These are phyloP conservation scores for Charanyca ferruginea DNA, from an alignment of 2,888 invertebrate species.

Conservation along the genomic window DNA sequence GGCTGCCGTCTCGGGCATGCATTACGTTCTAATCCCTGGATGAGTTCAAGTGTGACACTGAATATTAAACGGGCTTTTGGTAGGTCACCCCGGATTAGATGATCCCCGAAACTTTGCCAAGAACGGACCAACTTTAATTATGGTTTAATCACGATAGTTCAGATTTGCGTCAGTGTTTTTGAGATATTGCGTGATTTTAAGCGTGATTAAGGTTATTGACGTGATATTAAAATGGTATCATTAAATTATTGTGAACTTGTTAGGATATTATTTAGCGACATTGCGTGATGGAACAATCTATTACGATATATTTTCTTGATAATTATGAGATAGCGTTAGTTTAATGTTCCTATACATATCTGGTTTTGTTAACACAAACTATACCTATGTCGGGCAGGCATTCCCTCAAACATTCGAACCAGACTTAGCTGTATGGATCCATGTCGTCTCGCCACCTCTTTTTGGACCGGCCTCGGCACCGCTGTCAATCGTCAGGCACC, in stretches of 20 bases:
- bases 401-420: too few species aligned
- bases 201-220: slow-evolving; percentile 13
- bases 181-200: slow-evolving; percentile 55
- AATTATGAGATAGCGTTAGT: too few species aligned
- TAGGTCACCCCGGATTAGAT: slow-evolving; percentile 82
- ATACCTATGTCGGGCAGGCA: too few species aligned
- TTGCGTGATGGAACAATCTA: too few species aligned
- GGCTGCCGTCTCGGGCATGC: slow-evolving; percentile 66
- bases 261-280: too few species aligned
- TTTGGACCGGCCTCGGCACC: too few species aligned
- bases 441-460: too few species aligned
- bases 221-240: neutral
- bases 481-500: too few species aligned
- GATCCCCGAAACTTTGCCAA: slow-evolving; percentile 79
- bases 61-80: slow-evolving; percentile 83
- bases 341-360: too few species aligned
- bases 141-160: slow-evolving; percentile 73
- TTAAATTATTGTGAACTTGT: neutral
- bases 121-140: slow-evolving; percentile 79
- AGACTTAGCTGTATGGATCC: too few species aligned
- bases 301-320: too few species aligned
- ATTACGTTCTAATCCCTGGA: slow-evolving; percentile 81
- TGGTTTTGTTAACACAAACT: too few species aligned
- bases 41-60: slow-evolving; percentile 84
- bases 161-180: slow-evolving; percentile 67